These are phyloP conservation scores for Euplagia quadripunctaria DNA, from an alignment of 2,888 invertebrate genomes.

Conservation along the genomic window DNA sequence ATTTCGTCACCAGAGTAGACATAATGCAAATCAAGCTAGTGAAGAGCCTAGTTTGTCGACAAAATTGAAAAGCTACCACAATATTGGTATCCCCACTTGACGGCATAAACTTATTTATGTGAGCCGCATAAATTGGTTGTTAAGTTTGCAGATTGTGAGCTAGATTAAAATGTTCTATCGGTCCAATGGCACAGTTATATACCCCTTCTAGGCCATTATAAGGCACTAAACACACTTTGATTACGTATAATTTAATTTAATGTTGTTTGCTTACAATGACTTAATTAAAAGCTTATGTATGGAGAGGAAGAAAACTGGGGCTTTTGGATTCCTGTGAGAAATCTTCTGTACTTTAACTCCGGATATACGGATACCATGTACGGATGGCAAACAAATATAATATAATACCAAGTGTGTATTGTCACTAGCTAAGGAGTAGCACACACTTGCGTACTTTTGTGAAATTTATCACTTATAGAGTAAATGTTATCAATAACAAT, in stretches of 20 bases:
- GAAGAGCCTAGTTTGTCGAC: neutral
- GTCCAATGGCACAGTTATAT: slow-evolving; percentile 34
- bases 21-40: too few relatives aligned
- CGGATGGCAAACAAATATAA: too few relatives aligned
- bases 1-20: too few relatives aligned
- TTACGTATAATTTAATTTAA: neutral
- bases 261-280: neutral
- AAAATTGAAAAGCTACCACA: slow-evolving; percentile 21
- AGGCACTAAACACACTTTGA: slow-evolving; percentile 23
- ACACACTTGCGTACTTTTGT: too few relatives aligned
- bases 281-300: neutral
- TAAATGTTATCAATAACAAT: too few relatives aligned
- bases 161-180: slow-evolving; percentile 51
- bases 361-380: too few relatives aligned
- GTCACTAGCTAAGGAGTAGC: too few relatives aligned
- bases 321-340: neutral
- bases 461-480: too few relatives aligned
- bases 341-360: neutral
- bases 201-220: slow-evolving; percentile 31
- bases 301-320: neutral
- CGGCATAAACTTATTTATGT: slow-evolving; percentile 44
- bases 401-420: too few relatives aligned
- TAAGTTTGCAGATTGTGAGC: slow-evolving; percentile 41
- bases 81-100: slow-evolving; percentile 29
- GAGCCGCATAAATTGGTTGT: slow-evolving; percentile 48